These are phyloP conservation scores for Nasonia giraulti DNA, from an alignment of 1,140 invertebrate species.

Conservation along the genomic window DNA sequence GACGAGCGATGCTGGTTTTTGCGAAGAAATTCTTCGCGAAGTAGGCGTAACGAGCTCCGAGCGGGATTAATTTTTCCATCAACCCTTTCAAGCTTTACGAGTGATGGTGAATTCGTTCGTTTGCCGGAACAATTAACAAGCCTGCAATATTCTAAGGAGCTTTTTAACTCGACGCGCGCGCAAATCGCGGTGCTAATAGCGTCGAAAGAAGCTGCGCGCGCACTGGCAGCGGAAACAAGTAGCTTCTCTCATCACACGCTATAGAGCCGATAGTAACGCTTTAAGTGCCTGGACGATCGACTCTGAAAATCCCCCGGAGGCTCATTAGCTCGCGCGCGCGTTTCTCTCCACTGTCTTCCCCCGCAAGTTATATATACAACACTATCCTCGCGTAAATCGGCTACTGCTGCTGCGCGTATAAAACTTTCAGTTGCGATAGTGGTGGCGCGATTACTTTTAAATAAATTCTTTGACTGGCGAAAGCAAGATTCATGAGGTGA, in stretches of 20 bases:
- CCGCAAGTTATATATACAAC: background rate
- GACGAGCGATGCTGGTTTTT: background rate
- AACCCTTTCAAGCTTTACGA: no score
- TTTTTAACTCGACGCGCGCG: background rate
- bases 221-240: background rate
- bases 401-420: background rate
- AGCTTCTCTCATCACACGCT: background rate
- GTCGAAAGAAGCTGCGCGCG: background rate
- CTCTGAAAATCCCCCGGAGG: conserved; percentile 16
- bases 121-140: background rate
- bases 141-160: background rate
- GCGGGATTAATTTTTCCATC: background rate
- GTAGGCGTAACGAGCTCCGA: background rate
- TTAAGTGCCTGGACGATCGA: conserved; percentile 5
- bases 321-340: conserved; percentile 22
- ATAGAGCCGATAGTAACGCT: background rate
- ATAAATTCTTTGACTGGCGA: conserved; percentile 41
- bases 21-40: background rate
- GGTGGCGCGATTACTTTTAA: conserved; percentile 34
- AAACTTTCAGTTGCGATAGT: conserved; percentile 35
- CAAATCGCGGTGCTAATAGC: background rate
- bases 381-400: conserved; percentile 16
- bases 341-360: conserved; percentile 5
- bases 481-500: conserved; percentile 10
- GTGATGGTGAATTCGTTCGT: background rate